Conservation (phyloP, 2,888 invertebrate species). For the Hypena proboscidalis region DNA sequence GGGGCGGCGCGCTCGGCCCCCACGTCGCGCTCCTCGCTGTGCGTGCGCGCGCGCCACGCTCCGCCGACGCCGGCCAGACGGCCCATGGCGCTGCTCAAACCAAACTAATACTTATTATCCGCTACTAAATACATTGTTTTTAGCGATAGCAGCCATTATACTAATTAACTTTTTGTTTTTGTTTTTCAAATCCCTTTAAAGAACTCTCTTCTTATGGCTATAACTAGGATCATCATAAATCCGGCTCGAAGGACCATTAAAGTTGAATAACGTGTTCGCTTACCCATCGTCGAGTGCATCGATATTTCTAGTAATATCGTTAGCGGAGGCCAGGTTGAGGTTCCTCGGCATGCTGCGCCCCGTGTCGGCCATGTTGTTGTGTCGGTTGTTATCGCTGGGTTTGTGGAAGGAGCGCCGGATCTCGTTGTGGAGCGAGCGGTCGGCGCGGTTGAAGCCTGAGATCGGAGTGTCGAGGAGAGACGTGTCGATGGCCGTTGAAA, state of each 20-base stretch:
- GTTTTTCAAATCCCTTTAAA: too few species aligned
- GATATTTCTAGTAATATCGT: constrained; percentile 34
- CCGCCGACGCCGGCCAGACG: constrained; percentile 26
- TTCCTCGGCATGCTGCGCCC: constrained; percentile 83
- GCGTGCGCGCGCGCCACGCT: constrained; percentile 53
- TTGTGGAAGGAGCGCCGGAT: constrained; percentile 80
- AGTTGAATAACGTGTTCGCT: constrained; percentile 9
- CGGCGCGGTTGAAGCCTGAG: constrained; percentile 58
- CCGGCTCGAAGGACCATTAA: too few species aligned
- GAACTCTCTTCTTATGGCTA: too few species aligned
- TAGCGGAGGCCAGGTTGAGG: constrained; percentile 72
- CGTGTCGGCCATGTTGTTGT: constrained; percentile 52
- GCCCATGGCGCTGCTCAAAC: constrained; percentile 26
- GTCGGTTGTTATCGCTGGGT: constrained; percentile 62
- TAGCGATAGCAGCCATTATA: too few species aligned
- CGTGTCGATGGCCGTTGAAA: constrained; percentile 66
- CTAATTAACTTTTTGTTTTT: too few species aligned
- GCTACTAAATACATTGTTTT: too few species aligned
- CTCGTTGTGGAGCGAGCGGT: constrained; percentile 64
- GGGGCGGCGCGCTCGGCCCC: constrained; percentile 30
- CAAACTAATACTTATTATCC: too few species aligned
- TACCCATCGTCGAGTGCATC: constrained; percentile 38
- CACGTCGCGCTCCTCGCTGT: constrained; percentile 60
- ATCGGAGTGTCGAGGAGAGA: constrained; percentile 52
- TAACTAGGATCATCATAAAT: too few species aligned